phyloP scores from a whole-genome alignment of 2,113 vertebrate species.

The Canis aureus region DNA sequence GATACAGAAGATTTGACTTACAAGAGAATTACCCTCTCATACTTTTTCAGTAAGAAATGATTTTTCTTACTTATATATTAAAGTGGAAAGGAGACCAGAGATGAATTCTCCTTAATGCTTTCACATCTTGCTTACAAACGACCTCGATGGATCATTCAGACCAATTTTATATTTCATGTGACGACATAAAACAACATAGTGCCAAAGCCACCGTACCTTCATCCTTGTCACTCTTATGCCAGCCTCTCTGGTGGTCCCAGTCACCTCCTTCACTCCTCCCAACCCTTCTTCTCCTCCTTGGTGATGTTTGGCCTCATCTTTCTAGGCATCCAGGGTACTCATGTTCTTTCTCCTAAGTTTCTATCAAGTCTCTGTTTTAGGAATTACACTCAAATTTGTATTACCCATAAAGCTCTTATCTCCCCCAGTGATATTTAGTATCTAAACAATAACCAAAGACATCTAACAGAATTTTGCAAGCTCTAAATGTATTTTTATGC shows the following conservation, averaged over 20 bases:
- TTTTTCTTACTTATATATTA: conserved; percentile 47
- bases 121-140: conserved; percentile 49
- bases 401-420: neutral
- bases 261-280: neutral
- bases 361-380: neutral
- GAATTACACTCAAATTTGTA: neutral
- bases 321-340: no score
- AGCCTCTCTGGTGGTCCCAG: neutral
- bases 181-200: neutral
- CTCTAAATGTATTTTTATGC: neutral
- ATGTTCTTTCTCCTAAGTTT: neutral
- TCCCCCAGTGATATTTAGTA: neutral
- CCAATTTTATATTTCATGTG: neutral
- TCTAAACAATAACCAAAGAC: neutral
- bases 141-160: conserved; percentile 17
- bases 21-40: neutral
- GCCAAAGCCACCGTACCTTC: neutral
- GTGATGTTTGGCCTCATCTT: neutral
- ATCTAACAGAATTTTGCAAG: neutral
- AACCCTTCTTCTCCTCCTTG: neutral
- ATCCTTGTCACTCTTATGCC: no score
- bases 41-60: neutral
- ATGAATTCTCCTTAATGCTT: neutral
- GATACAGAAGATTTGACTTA: conserved; percentile 45
- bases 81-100: conserved; percentile 7